Base-by-base conservation (phyloP, 1,140 invertebrate species). In the Paralvinella palmiformis region DNA sequence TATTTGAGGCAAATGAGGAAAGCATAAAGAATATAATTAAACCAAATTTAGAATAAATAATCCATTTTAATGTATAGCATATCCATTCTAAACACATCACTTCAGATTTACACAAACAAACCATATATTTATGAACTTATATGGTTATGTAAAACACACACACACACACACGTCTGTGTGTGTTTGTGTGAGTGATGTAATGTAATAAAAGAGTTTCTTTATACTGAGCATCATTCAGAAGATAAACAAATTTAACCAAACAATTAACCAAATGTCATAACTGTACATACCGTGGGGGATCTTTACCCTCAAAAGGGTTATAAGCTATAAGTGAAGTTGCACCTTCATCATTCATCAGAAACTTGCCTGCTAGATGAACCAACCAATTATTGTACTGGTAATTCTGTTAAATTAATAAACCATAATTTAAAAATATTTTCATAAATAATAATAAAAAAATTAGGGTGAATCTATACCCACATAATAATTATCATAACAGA, bases 371-470 rank as follows among this genome's bases (percentile, higher is more conserved):
- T 27, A 82, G 66, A 65, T 81, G 78, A 5, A 78, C 62, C 22
- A 82, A 62, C 79, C 79, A 82, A 1, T 77, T 75, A 64, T 80
- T 79, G 31, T 74, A 68, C 50, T 81, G 69, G 45, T 75, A 80
- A 61, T 67, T 75, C 79, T 82, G 71, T 27, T 75, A 71, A 31
- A 60, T 33, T 57, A 59, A 66, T 44, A 71, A 13, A 61, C 22
- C 13, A 10, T 15, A 45, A 31, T 10, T 50, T 10, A 10, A 10
- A 41, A 10, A 41, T 41, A 10, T 41, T 41, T 41, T 10, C 10
- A 41, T 41, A n/a, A 41, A 10, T 41, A 10, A 10, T 10, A 10
- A n/a, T 41, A 10, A 41, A 41, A 41, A 10, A n/a, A 41, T 41
- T 41, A 41, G 10, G 37, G 37, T 41, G n/a, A 41, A 41, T 41